phyloP scores from a whole-genome alignment of 2,113 vertebrate species.

The Dipodomys spectabilis region DNA sequence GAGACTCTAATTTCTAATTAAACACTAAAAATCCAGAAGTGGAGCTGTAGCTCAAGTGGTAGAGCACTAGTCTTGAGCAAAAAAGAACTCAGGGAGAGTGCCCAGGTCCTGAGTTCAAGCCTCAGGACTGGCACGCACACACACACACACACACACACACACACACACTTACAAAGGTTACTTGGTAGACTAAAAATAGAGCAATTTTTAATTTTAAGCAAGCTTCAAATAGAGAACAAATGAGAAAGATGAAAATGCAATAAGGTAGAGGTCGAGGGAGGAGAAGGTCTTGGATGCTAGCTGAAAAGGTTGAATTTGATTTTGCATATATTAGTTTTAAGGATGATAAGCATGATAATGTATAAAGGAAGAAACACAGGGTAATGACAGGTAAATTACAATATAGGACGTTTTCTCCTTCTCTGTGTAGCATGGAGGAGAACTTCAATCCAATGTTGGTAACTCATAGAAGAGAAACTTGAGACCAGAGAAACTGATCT shows the following conservation, averaged over 20 bases:
- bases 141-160: too few species aligned
- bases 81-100: too few species aligned
- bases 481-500: neutral
- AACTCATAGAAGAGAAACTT: neutral
- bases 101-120: too few species aligned
- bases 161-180: neutral
- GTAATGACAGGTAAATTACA: neutral
- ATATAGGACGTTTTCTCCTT: too few species aligned
- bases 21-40: too few species aligned
- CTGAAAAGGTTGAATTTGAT: neutral
- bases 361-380: neutral
- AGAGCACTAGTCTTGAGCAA: too few species aligned
- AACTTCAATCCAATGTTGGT: neutral
- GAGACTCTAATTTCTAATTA: too few species aligned
- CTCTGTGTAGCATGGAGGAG: neutral
- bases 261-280: neutral
- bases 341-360: too few species aligned
- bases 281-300: neutral
- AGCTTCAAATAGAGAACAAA: neutral
- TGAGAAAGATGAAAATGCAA: slow-evolving; percentile 1
- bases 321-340: neutral
- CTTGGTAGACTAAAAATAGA: neutral
- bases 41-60: too few species aligned
- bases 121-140: too few species aligned
- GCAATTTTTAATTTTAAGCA: neutral